These are phyloP conservation scores for Sebastes kiyomatsui DNA, from an alignment of 2,797 vertebrate genomes.

Conservation along the genomic window DNA sequence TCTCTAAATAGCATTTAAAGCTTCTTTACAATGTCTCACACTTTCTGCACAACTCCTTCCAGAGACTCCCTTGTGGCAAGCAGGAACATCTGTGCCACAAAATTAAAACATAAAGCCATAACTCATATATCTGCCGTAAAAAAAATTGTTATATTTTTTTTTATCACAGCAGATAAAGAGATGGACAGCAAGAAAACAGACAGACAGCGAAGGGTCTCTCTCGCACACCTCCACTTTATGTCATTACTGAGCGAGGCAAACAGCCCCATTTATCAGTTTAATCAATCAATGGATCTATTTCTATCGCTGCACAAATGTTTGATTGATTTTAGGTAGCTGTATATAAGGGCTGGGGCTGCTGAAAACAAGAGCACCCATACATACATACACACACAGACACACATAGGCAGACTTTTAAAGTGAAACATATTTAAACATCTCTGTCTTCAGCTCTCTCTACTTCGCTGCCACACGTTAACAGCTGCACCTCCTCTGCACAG, in stretches of 20 bases:
- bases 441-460: neutral
- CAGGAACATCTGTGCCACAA: conserved; percentile 28
- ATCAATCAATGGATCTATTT: conserved; percentile 52
- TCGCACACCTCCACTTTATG: neutral
- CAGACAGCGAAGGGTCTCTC: neutral
- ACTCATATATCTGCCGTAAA: neutral
- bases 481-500: conserved; percentile 38
- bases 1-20: conserved; percentile 5
- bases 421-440: conserved; percentile 18
- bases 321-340: conserved; percentile 36
- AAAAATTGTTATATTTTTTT: neutral
- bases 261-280: conserved; percentile 46
- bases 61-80: neutral
- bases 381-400: no score
- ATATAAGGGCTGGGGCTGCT: neutral
- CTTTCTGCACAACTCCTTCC: neutral
- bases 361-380: neutral
- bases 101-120: conserved; percentile 11
- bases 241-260: conserved; percentile 38
- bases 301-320: conserved; percentile 14
- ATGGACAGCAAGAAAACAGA: neutral
- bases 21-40: conserved; percentile 5
- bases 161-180: neutral
- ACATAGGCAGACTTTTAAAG: neutral
- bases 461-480: conserved; percentile 34